These are phyloP conservation scores for Xenopus petersii DNA, from an alignment of 2,797 vertebrate genomes.

Conservation along the genomic window DNA sequence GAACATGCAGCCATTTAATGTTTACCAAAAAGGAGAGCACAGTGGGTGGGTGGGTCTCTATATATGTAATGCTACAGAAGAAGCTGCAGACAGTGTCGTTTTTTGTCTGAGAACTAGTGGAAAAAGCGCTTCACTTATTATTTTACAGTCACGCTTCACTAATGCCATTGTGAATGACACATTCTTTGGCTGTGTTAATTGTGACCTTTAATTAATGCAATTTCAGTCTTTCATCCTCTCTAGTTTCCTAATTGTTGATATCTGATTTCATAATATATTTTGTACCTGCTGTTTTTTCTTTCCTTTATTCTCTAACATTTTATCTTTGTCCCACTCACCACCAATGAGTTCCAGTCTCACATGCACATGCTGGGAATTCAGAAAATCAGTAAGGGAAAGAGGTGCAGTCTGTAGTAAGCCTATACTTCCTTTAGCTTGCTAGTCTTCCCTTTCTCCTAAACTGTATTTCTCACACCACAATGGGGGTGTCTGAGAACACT, in stretches of 20 bases:
- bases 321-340: not conserved
- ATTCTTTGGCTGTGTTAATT: not conserved
- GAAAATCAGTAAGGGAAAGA: constrained; percentile 10
- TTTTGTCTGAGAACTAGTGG: no score
- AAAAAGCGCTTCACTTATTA: not conserved
- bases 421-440: not conserved
- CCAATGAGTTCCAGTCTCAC: not conserved
- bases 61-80: not conserved
- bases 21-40: not conserved
- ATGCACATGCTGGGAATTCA: constrained; percentile 38
- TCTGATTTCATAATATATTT: no score
- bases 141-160: not conserved
- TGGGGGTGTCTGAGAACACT: constrained; percentile 94
- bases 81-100: not conserved
- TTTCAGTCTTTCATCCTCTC: no score
- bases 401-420: constrained; percentile 4
- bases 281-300: not conserved
- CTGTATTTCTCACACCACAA: constrained; percentile 80
- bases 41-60: not conserved
- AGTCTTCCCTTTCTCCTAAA: not conserved
- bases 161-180: not conserved
- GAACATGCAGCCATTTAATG: not conserved
- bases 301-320: not conserved
- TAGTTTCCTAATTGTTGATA: no score
- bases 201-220: no score